Evolutionary conservation across 2,888 invertebrate species (phyloP).

Genomic region (Zele albiditarsus): DNA sequence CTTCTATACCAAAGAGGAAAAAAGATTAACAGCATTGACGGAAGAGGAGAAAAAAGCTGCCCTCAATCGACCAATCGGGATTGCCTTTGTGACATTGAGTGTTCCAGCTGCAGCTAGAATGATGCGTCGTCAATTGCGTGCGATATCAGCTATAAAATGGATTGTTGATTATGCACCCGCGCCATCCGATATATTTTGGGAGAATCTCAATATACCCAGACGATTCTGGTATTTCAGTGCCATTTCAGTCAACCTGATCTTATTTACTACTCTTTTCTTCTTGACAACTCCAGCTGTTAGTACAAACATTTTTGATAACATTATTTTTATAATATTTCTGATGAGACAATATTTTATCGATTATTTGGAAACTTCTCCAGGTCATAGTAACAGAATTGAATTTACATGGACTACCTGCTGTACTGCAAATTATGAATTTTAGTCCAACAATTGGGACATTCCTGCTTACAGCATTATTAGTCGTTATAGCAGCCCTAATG

Average conservation of each 20-base stretch:
- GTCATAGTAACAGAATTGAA: conserved; percentile 60
- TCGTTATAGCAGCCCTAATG: conserved; percentile 92
- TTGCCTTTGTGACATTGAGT: conserved; percentile 90
- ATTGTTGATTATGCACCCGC: conserved; percentile 89
- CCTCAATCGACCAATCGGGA: conserved; percentile 87
- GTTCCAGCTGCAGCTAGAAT: conserved; percentile 68
- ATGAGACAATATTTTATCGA: neutral
- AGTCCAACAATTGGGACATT: conserved; percentile 88
- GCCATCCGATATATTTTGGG: conserved; percentile 96
- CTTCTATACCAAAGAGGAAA: conserved; percentile 88
- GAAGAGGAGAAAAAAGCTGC: conserved; percentile 86
- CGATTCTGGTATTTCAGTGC: conserved; percentile 91
- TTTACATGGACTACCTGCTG: conserved; percentile 61
- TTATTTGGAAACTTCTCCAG: conserved; percentile 46
- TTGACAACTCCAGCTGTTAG: conserved; percentile 94
- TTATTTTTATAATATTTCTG: neutral
- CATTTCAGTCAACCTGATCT: conserved; percentile 83
- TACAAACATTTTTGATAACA: conserved; percentile 69
- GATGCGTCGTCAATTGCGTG: conserved; percentile 66
- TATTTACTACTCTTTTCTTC: conserved; percentile 90
- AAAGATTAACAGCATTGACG: conserved; percentile 82
- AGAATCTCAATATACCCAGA: conserved; percentile 88
- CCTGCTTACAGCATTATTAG: conserved; percentile 89
- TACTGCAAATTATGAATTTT: conserved; percentile 74
- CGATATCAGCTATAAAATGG: conserved; percentile 77